Base-by-base conservation (phyloP, 2,797 vertebrate species). In the Gouania willdenowi region DNA sequence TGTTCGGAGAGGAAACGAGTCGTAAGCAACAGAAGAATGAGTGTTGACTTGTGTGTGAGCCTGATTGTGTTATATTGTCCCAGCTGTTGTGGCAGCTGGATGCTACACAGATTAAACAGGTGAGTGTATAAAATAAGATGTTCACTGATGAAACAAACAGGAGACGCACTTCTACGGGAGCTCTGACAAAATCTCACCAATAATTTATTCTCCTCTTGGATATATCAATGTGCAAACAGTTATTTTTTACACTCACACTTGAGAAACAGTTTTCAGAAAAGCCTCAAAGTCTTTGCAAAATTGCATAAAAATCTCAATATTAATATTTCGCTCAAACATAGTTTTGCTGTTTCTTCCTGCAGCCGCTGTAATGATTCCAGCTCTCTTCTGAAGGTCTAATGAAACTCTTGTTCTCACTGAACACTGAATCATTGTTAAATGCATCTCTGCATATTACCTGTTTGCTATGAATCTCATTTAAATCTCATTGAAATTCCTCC, bases 381-480 rank as follows among this genome's bases (percentile, higher is more conserved):
- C 60, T 36, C 28, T 61, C 60, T 43, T 77, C 66, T 59, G 68
- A 74, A 54, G 46, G 60, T 78, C 53, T 62, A 73, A 71, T 78
- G 61, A 74, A 71, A 72, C 52, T 55, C 71, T 78, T 45, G 45
- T 82, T 76, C 75, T n/a, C 58, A 58, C 46, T 51, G 41, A 66
- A 41, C 77, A 79, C 77, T 79, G 67, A 80, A 78, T 82, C 75
- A 78, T 77, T 75, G 65, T 78, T 76, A 78, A 66, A 79, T 71
- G 56, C 59, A 77, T 84, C 64, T 84, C 64, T 80, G 69, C 75
- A 75, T 81, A 64, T 72, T 80, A 84, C 82, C 82, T 82, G 79
- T 51, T 82, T 74, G 79, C 77, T 65, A 52, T 68, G 81, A 77
- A 81, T 82, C 76, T 83, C 71, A 82, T 86, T 86, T 83, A 69